phyloP scores from a whole-genome alignment of 2,113 vertebrate species.

The Hymenochirus boettgeri region DNA sequence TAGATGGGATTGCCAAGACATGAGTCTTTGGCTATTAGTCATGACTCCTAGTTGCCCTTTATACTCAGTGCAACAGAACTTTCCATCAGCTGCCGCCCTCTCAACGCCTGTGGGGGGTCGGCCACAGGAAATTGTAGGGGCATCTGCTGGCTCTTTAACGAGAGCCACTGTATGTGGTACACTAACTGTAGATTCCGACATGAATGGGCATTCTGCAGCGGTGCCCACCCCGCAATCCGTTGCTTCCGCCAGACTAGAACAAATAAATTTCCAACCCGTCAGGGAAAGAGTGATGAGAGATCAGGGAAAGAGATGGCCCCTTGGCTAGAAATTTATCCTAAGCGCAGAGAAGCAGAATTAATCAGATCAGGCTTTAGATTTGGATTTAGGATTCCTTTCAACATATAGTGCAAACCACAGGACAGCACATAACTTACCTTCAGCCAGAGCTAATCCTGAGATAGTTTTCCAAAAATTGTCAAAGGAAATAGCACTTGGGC shows the following conservation, averaged over 20 bases:
- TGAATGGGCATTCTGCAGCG: not conserved
- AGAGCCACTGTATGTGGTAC: not conserved
- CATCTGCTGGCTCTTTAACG: not conserved
- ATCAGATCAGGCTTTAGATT: too few relatives aligned
- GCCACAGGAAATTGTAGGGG: not conserved
- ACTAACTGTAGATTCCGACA: not conserved
- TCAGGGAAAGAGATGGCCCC: not conserved
- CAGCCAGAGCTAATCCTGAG: too few relatives aligned
- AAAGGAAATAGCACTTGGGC: too few relatives aligned
- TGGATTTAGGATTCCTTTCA: too few relatives aligned
- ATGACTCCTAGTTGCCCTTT: not conserved
- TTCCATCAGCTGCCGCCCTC: not conserved
- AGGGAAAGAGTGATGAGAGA: not conserved
- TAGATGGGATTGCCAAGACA: not conserved
- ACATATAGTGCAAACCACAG: too few relatives aligned
- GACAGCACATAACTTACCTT: too few relatives aligned
- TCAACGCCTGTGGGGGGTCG: not conserved
- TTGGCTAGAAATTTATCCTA: not conserved
- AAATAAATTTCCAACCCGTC: not conserved
- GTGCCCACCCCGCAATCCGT: not conserved
- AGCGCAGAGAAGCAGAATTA: not conserved
- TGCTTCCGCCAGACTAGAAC: not conserved
- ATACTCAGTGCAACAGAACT: too few relatives aligned
- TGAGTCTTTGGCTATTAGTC: not conserved
- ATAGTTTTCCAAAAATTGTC: too few relatives aligned